Conservation (phyloP, 2,888 invertebrate species). For the Nomada fucata region DNA sequence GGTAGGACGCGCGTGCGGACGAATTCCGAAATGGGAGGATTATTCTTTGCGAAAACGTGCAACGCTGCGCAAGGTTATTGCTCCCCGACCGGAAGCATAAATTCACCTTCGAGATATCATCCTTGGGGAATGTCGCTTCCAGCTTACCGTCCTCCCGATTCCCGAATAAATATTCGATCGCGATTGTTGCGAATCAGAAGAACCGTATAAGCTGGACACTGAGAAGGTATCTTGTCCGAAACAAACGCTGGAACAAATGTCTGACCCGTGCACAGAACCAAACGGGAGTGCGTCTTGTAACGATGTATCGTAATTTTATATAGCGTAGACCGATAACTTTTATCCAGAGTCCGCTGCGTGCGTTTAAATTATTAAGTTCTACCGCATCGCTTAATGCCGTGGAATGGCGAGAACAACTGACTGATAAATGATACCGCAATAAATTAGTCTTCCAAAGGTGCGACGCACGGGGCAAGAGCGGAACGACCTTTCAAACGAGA, state of each 20-base stretch:
- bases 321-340: conserved; percentile 6
- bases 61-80: conserved; percentile 44
- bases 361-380: conserved; percentile 31
- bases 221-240: not conserved
- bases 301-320: conserved; percentile 8
- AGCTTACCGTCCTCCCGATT: conserved; percentile 2
- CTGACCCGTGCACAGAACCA: not conserved
- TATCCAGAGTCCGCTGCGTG: not conserved
- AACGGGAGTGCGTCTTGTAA: not conserved
- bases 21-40: conserved; percentile 48
- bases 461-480: not conserved
- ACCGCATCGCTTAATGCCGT: conserved; percentile 16
- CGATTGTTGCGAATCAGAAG: conserved; percentile 6
- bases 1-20: not conserved
- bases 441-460: conserved; percentile 47
- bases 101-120: conserved; percentile 40
- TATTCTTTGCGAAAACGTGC: conserved; percentile 39
- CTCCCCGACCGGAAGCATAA: conserved; percentile 44
- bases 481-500: conserved; percentile 37
- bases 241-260: not conserved
- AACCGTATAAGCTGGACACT: not conserved
- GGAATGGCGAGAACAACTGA: conserved; percentile 27
- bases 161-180: conserved; percentile 33
- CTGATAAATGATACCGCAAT: conserved; percentile 40
- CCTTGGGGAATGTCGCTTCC: conserved; percentile 28